Conservation (phyloP, 2,888 invertebrate species). For the Lymantria dispar region DNA sequence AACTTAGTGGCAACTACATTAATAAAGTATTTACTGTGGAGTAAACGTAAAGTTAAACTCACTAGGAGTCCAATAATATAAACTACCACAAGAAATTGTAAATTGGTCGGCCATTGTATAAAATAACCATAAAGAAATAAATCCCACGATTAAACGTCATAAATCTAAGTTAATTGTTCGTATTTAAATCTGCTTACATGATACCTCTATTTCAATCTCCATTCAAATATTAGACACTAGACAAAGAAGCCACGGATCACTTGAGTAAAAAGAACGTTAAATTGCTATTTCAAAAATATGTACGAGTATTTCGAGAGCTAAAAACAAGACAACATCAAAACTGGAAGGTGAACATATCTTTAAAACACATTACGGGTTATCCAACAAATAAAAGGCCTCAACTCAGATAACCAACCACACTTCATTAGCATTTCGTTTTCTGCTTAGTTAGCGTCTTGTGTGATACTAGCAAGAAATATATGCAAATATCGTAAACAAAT, state of each 20-base stretch:
- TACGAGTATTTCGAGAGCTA: slow-evolving; percentile 28
- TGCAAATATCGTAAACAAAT: slow-evolving; percentile 42
- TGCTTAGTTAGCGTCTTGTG: slow-evolving; percentile 43
- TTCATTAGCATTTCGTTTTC: slow-evolving; percentile 58
- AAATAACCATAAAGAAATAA: background rate
- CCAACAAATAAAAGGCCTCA: slow-evolving; percentile 53
- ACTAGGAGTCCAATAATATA: too few species aligned
- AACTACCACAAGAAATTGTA: too few species aligned
- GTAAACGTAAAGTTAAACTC: too few species aligned
- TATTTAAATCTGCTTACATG: background rate
- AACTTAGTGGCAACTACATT: too few species aligned
- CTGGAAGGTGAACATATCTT: slow-evolving; percentile 52
- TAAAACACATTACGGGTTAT: slow-evolving; percentile 61
- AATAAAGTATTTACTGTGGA: too few species aligned
- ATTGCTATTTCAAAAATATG: slow-evolving; percentile 30
- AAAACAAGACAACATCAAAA: slow-evolving; percentile 45
- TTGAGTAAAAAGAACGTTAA: slow-evolving; percentile 8
- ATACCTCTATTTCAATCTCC: slow-evolving; percentile 1
- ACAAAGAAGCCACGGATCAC: background rate
- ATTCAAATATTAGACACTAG: background rate
- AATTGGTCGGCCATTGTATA: too few species aligned
- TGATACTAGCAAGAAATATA: slow-evolving; percentile 46
- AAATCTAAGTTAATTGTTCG: slow-evolving; percentile 4
- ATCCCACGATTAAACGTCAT: slow-evolving; percentile 5
- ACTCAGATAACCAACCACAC: slow-evolving; percentile 52